Percentiles rank a stretch among this genome's conserved stretches.
Evolutionary conservation across 2,888 invertebrate genomes (phyloP).

Genomic region (Heliconius sara): DNA sequence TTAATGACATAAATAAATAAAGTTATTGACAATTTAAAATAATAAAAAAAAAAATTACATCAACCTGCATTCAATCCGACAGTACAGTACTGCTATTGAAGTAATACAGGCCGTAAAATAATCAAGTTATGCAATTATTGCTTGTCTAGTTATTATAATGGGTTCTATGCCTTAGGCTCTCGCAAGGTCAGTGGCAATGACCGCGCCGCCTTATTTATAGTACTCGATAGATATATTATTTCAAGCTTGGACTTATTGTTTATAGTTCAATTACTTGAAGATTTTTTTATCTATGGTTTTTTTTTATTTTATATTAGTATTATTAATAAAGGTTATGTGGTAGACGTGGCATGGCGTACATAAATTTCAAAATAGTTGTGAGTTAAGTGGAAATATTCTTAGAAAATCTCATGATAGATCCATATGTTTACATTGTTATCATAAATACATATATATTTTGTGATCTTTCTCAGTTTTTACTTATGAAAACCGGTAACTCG

Average conservation of each 20-base stretch:
- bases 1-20: background rate
- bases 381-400: background rate
- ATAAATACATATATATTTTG: no score
- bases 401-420: background rate
- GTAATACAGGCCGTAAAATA: slow-evolving; percentile 2
- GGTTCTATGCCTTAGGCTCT: slow-evolving; percentile 49
- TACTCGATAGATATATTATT: slow-evolving; percentile 32
- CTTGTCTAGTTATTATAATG: slow-evolving; percentile 44
- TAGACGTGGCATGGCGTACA: no score
- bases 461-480: no score
- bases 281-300: background rate
- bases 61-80: background rate
- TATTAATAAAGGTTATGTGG: background rate
- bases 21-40: no score
- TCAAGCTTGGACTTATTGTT: slow-evolving; percentile 26
- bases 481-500: no score
- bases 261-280: slow-evolving; percentile 12
- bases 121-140: slow-evolving; percentile 45
- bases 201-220: slow-evolving; percentile 46
- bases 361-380: no score
- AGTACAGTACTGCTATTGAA: background rate
- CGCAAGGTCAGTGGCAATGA: slow-evolving; percentile 60
- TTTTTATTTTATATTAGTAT: background rate
- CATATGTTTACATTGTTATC: background rate
- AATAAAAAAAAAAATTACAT: background rate